phyloP scores from a whole-genome alignment of 2,888 invertebrate species.

The Macroteleia sp. region DNA sequence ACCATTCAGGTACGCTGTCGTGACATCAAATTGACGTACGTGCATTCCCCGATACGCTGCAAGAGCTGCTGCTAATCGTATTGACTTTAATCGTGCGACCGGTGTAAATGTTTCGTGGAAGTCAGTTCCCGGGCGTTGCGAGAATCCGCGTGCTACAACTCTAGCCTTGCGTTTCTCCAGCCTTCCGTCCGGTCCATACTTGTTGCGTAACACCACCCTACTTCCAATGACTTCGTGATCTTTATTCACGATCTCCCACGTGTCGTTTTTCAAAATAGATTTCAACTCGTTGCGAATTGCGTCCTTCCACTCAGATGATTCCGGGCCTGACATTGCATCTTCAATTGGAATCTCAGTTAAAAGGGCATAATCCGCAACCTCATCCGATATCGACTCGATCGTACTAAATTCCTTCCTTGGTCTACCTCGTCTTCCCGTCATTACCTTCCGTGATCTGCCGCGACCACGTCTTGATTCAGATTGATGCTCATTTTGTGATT shows the following conservation, averaged over 20 bases:
- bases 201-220: constrained; percentile 10
- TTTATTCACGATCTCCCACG: constrained; percentile 1
- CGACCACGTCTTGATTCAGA: constrained; percentile 13
- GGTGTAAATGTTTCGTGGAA: constrained; percentile 16
- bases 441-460: constrained; percentile 20
- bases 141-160: constrained; percentile 11
- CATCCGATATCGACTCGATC: neutral
- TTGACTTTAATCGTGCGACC: constrained; percentile 20
- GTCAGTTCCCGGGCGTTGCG: constrained; percentile 1
- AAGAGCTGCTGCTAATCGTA: constrained; percentile 34
- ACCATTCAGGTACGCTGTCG: neutral
- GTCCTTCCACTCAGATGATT: constrained; percentile 3
- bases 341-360: neutral
- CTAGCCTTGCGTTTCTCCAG: constrained; percentile 10
- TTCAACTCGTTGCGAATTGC: neutral
- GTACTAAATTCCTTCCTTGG: neutral
- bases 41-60: constrained; percentile 2
- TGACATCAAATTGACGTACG: neutral
- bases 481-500: neutral
- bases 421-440: constrained; percentile 33
- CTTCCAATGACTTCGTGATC: neutral
- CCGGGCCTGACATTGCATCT: constrained; percentile 5
- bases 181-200: neutral
- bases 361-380: neutral
- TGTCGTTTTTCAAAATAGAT: neutral